These are phyloP conservation scores for Aurelia sp. DNA, from an alignment of 30 jellyfish, hydroid and myxozoan genomes.

Conservation along the genomic window DNA sequence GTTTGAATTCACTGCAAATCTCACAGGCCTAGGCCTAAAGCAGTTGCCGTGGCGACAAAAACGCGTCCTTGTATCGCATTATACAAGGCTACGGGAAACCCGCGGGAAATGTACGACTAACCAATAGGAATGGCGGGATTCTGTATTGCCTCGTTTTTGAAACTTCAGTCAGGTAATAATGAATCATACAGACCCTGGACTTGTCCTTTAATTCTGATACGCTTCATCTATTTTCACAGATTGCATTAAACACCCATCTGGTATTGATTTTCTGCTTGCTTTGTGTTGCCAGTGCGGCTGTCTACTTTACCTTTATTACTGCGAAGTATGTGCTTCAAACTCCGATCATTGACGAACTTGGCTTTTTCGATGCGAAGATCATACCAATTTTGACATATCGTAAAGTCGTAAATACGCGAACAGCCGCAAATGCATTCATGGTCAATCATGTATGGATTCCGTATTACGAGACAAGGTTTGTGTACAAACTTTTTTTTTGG, in stretches of 20 bases:
- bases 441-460: conserved; percentile 66
- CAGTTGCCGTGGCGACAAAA: too few relatives aligned
- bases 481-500: too few relatives aligned
- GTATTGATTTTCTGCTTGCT: conserved; percentile 33
- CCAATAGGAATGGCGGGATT: too few relatives aligned
- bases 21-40: too few relatives aligned
- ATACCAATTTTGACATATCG: conserved; percentile 56
- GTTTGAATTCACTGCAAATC: too few relatives aligned
- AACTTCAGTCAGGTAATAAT: too few relatives aligned
- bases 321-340: conserved; percentile 57
- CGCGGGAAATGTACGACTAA: too few relatives aligned
- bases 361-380: conserved; percentile 49
- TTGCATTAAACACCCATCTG: conserved; percentile 45
- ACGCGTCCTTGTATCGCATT: too few relatives aligned
- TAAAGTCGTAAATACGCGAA: conserved; percentile 59
- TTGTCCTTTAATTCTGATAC: too few relatives aligned
- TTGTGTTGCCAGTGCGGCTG: conserved; percentile 9
- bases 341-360: conserved; percentile 59
- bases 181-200: too few relatives aligned
- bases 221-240: background rate
- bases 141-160: too few relatives aligned
- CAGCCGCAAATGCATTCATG: conserved; percentile 56
- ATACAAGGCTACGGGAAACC: too few relatives aligned
- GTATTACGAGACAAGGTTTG: conserved; percentile 65
- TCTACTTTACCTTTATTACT: conserved; percentile 36